Conservation (phyloP, 2,797 vertebrate species). For the Lacerta agilis region DNA sequence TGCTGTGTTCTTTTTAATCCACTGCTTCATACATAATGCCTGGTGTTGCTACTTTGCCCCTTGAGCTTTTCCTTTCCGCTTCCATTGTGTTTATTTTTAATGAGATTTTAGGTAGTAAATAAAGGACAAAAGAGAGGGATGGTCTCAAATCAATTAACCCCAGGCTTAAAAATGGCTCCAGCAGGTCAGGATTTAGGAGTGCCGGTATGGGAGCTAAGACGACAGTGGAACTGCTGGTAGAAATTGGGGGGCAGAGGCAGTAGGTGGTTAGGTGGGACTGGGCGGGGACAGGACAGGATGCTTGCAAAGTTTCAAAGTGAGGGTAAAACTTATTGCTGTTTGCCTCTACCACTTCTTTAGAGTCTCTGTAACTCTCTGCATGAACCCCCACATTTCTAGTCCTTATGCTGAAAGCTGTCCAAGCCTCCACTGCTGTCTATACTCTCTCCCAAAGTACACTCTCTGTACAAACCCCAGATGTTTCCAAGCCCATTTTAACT, state of each 20-base stretch:
- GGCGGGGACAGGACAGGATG: background rate
- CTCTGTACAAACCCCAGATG: background rate
- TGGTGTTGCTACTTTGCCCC: conserved; percentile 24
- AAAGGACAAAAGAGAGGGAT: conserved; percentile 29
- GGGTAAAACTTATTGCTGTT: background rate
- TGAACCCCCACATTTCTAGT: background rate
- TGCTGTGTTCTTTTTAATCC: conserved; percentile 42
- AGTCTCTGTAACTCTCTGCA: background rate
- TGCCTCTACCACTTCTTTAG: background rate
- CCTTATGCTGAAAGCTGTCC: background rate
- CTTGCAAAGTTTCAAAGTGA: background rate
- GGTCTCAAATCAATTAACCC: conserved; percentile 46
- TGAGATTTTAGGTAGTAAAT: conserved; percentile 50
- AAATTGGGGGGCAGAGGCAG: background rate
- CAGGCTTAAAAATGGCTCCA: conserved; percentile 21
- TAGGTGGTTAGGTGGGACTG: background rate
- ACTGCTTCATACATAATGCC: conserved; percentile 25
- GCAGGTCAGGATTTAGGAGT: conserved; percentile 29
- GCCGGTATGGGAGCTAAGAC: conserved; percentile 1
- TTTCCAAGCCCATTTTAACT: background rate
- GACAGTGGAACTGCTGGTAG: background rate
- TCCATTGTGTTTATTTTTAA: conserved; percentile 45
- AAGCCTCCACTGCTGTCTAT: background rate
- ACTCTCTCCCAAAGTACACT: background rate
- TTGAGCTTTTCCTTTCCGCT: conserved; percentile 24